Percentiles rank a stretch among this genome's conserved stretches.
Conservation (phyloP, 2,888 invertebrate genomes). For the Drosophila subquinaria region DNA sequence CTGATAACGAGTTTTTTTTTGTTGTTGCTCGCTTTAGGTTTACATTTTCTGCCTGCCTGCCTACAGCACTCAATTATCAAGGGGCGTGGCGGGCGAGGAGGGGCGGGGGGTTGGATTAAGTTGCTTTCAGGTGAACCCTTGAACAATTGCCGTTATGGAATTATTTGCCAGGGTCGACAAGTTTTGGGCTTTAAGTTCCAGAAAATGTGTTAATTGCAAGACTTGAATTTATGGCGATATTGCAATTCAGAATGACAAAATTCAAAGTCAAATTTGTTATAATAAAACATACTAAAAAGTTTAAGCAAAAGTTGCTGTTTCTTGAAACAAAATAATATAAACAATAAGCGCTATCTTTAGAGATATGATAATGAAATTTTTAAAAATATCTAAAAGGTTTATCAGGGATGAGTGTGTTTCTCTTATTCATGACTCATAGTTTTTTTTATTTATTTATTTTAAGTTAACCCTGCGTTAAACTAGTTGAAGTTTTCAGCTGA, state of each 20-base stretch:
- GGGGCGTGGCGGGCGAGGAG: not conserved
- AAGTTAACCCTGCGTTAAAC: constrained; percentile 33
- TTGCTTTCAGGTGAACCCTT: constrained; percentile 10
- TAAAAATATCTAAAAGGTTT: constrained; percentile 3
- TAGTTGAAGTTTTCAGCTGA: constrained; percentile 16
- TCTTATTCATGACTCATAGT: constrained; percentile 22
- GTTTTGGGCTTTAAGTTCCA: not conserved
- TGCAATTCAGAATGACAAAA: not conserved
- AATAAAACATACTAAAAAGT: not conserved
- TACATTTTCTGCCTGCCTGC: not conserved
- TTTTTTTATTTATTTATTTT: not conserved
- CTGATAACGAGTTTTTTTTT: constrained; percentile 43
- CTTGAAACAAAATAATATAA: too few species aligned
- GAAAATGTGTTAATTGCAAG: not conserved
- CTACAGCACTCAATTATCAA: constrained; percentile 8
- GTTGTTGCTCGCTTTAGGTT: constrained; percentile 1
- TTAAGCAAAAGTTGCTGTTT: too few species aligned
- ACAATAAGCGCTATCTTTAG: constrained; percentile 3
- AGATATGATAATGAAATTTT: constrained; percentile 25
- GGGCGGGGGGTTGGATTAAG: constrained; percentile 3
- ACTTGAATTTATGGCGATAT: not conserved
- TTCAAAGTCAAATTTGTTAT: not conserved
- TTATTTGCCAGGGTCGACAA: constrained; percentile 8
- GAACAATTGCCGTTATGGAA: constrained; percentile 30
- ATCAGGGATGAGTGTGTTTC: constrained; percentile 1